phyloP scores from a whole-genome alignment of 2,797 vertebrate genomes.

The Merluccius polli region DNA sequence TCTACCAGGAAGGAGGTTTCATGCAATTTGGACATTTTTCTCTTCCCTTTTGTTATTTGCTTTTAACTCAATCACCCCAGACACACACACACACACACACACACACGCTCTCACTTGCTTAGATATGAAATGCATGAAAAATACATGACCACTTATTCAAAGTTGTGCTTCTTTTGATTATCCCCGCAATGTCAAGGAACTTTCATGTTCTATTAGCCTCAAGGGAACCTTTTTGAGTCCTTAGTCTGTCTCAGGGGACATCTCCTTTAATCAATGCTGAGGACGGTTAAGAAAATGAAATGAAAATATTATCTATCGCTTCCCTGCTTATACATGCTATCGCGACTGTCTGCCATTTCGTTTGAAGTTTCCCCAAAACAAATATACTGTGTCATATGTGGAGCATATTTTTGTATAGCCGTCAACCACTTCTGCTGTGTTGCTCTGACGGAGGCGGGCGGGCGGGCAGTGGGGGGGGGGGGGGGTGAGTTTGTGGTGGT shows the following conservation, averaged over 20 bases:
- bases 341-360: constrained; percentile 8
- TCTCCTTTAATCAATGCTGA: constrained; percentile 18
- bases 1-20: constrained; percentile 59
- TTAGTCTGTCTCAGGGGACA: constrained; percentile 17
- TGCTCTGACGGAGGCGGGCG: neutral
- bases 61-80: constrained; percentile 38
- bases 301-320: constrained; percentile 16
- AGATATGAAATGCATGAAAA: constrained; percentile 42
- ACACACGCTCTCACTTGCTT: constrained; percentile 32
- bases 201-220: constrained; percentile 23
- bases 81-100: constrained; percentile 24
- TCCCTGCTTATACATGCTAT: constrained; percentile 9
- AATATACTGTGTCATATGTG: constrained; percentile 1
- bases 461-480: neutral
- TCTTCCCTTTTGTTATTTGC: constrained; percentile 36
- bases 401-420: constrained; percentile 2
- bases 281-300: constrained; percentile 12
- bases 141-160: constrained; percentile 43
- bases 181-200: constrained; percentile 30
- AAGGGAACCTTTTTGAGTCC: constrained; percentile 16
- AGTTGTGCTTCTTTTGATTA: constrained; percentile 42
- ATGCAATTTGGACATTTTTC: constrained; percentile 23
- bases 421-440: too few relatives aligned
- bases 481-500: neutral
- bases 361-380: constrained; percentile 15